Evolutionary conservation across 2,888 invertebrate genomes (phyloP).

Genomic region (Strigamia maritima): DNA sequence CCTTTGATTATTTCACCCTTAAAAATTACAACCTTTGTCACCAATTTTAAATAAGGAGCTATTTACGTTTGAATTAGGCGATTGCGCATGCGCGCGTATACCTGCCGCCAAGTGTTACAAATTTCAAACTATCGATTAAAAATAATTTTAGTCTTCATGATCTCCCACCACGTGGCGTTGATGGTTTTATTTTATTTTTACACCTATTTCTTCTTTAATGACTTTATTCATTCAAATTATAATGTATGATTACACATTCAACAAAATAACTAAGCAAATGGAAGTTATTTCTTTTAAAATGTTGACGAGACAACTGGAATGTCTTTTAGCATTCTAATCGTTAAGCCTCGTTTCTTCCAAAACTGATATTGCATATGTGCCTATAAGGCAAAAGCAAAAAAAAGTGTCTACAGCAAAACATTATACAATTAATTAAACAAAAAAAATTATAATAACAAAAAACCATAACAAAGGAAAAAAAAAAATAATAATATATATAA

Average conservation of each 20-base stretch:
- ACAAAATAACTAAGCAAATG: slow-evolving; percentile 13
- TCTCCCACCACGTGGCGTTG: too few species aligned
- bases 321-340: slow-evolving; percentile 15
- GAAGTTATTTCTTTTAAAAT: background rate
- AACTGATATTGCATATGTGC: slow-evolving; percentile 11
- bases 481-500: background rate
- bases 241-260: slow-evolving; percentile 10
- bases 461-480: background rate
- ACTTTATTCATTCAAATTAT: slow-evolving; percentile 1
- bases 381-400: background rate
- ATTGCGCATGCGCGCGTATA: too few species aligned
- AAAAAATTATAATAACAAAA: background rate
- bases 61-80: too few species aligned
- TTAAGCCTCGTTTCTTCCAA: background rate
- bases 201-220: background rate
- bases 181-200: too few species aligned
- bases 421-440: background rate
- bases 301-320: slow-evolving; percentile 23
- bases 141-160: too few species aligned
- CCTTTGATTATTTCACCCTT: too few species aligned
- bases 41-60: too few species aligned
- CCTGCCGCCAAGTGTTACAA: too few species aligned
- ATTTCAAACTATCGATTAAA: too few species aligned
- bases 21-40: too few species aligned
- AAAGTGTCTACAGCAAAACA: slow-evolving; percentile 2